phyloP scores from a whole-genome alignment of 2,888 invertebrate genomes.

The Idaea dimidiata region DNA sequence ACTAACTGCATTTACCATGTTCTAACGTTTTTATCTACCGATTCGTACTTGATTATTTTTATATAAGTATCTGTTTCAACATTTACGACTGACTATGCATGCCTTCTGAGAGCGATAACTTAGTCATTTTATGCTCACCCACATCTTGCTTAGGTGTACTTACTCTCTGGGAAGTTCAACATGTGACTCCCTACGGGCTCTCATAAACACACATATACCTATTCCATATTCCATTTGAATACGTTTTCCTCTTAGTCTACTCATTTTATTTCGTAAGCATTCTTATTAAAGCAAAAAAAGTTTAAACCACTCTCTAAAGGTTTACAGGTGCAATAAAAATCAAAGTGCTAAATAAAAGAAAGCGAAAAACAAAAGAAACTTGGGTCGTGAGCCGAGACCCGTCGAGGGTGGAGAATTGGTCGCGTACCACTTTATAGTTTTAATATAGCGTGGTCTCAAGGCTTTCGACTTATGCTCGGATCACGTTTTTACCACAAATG shows the following conservation, averaged over 20 bases:
- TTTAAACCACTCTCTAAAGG: conserved; percentile 43
- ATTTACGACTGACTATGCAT: conserved; percentile 68
- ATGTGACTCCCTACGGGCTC: conserved; percentile 64
- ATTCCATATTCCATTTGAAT: conserved; percentile 68
- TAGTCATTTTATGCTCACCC: conserved; percentile 78
- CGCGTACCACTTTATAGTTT: conserved; percentile 75
- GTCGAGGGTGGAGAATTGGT: conserved; percentile 53
- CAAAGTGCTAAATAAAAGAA: conserved; percentile 51
- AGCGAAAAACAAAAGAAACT: conserved; percentile 48
- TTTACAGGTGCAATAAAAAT: conserved; percentile 48
- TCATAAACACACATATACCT: conserved; percentile 73
- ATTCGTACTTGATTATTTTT: conserved; percentile 74
- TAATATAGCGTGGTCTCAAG: conserved; percentile 71
- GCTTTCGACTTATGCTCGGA: conserved; percentile 56
- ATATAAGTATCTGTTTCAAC: conserved; percentile 68
- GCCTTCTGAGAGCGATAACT: conserved; percentile 78
- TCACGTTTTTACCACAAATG: conserved; percentile 65
- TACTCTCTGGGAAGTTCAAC: conserved; percentile 64
- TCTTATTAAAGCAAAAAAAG: conserved; percentile 37
- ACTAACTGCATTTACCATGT: conserved; percentile 9
- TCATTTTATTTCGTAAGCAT: conserved; percentile 22
- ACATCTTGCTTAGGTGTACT: conserved; percentile 62
- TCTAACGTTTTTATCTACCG: conserved; percentile 42
- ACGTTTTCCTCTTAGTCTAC: conserved; percentile 47
- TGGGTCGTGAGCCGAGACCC: conserved; percentile 33